Base-by-base conservation (phyloP, 2,113 vertebrate species). In the Petaurus breviceps region DNA sequence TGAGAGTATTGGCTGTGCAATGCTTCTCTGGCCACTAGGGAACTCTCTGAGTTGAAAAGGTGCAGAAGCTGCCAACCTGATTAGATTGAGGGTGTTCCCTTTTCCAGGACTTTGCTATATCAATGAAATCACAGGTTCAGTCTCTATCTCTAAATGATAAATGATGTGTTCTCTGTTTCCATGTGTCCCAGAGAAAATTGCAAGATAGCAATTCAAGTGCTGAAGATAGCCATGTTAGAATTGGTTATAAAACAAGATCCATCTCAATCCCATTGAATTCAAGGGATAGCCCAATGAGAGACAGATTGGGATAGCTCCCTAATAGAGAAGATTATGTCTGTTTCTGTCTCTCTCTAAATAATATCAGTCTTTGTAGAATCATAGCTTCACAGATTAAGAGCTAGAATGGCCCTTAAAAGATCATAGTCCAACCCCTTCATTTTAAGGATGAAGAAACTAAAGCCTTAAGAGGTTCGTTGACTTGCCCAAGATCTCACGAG, bases 161-260 rank as follows among this genome's bases (percentile, higher is more conserved):
- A 94, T 96, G 52, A 47, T 77, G 89, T 97, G 96, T 94, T 98
- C 52, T 90, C 93, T 97, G 90, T 61, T 97, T 98, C 97, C 95
- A 95, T 54, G 90, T 47, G 31, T 4, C 61, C 12, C 31, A 68
- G 61, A 68, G 61, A 68, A 68, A 68, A 68, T 37, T 68, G 61
- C 61, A 68, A 68, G 37, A 49, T 49, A 49, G 47, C 47, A 37
- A n/a, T 31, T 68, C 12, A 37, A 3, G 11, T 68, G 61, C 31
- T 68, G 12, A 68, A 68, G 61, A 68, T 16, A 68, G 31, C 31
- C 3, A 37, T 68, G 61, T 14, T 68, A 68, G 12, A 5, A 68
- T 68, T 68, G 61, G 61, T 68, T 68, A 16, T 37, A 37, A 16
- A 68, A 37, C 61, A 68, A 37, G 12, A 68, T 68, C 31, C 61